Evolutionary conservation across 2,113 vertebrate species (phyloP).

Genomic region (Chrysochloris asiatica): DNA sequence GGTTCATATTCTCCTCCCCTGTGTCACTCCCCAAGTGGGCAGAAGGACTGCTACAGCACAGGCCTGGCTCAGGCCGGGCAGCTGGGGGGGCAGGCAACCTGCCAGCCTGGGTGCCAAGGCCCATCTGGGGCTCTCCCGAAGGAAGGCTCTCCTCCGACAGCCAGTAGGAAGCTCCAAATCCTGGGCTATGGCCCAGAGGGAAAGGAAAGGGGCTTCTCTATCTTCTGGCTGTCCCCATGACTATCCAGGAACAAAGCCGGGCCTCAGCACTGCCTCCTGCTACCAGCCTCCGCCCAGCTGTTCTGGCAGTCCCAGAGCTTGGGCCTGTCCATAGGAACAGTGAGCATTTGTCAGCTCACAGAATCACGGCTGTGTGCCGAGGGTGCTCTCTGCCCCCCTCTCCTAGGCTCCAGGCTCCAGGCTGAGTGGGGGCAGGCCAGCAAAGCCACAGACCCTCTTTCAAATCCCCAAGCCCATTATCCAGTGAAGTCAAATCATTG

Average conservation of each 20-base stretch:
- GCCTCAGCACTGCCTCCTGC: slow-evolving; percentile 75
- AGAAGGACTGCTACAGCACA: background rate
- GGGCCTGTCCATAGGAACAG: slow-evolving; percentile 63
- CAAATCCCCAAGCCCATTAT: slow-evolving; percentile 4
- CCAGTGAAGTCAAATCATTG: background rate
- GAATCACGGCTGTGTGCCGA: slow-evolving; percentile 64
- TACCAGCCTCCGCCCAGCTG: slow-evolving; percentile 79
- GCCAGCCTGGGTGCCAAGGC: slow-evolving; percentile 55
- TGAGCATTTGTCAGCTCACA: slow-evolving; percentile 66
- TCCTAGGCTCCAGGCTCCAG: background rate
- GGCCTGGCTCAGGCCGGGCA: background rate
- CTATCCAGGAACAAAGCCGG: slow-evolving; percentile 63
- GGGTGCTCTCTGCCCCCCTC: background rate
- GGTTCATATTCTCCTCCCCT: background rate
- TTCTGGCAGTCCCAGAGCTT: slow-evolving; percentile 71
- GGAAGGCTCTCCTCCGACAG: slow-evolving; percentile 34
- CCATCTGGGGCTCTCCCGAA: slow-evolving; percentile 69
- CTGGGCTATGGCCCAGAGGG: slow-evolving; percentile 56
- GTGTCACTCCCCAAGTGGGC: background rate
- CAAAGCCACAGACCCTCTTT: slow-evolving; percentile 17
- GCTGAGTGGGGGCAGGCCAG: background rate
- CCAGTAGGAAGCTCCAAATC: slow-evolving; percentile 69
- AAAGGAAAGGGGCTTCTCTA: slow-evolving; percentile 74
- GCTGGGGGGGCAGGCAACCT: slow-evolving; percentile 32
- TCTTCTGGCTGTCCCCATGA: slow-evolving; percentile 70